Percentiles rank a stretch among this genome's conserved stretches.
These are phyloP conservation scores for Salarias fasciatus DNA, from an alignment of 2,797 vertebrate genomes.

Conservation along the genomic window DNA sequence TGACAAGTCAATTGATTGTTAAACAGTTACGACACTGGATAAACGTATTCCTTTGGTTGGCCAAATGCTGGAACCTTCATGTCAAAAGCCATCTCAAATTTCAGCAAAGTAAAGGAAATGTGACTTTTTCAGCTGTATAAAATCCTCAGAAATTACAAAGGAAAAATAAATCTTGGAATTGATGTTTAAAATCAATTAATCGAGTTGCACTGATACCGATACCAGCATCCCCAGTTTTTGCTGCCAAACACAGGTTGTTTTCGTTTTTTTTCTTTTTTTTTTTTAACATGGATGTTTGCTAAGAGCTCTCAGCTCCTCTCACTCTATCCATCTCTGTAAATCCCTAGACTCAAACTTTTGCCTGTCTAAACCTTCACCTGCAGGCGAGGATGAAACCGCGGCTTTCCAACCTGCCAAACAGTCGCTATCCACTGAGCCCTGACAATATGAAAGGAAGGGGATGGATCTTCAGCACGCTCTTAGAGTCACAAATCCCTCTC, in stretches of 20 bases:
- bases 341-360: slow-evolving; percentile 57
- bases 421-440: slow-evolving; percentile 60
- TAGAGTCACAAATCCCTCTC: slow-evolving; percentile 6
- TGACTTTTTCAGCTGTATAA: too few species aligned
- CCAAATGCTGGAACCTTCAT: too few species aligned
- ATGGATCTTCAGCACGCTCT: slow-evolving; percentile 1
- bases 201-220: too few species aligned
- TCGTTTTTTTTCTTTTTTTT: too few species aligned
- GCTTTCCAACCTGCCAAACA: slow-evolving; percentile 59
- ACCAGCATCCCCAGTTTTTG: too few species aligned
- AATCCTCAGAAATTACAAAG: too few species aligned
- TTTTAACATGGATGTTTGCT: too few species aligned
- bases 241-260: slow-evolving; percentile 2
- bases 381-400: slow-evolving; percentile 34
- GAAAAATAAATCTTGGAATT: slow-evolving; percentile 10
- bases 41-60: too few species aligned
- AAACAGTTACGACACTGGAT: too few species aligned
- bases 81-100: too few species aligned
- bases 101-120: too few species aligned
- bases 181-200: slow-evolving; percentile 14
- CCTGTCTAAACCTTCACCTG: slow-evolving; percentile 62
- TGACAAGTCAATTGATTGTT: too few species aligned
- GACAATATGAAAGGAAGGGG: slow-evolving; percentile 23
- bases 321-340: slow-evolving; percentile 46
- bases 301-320: slow-evolving; percentile 26